Evolutionary conservation across 2,113 vertebrate genomes (phyloP), one percentile per base, ranked within the genome.

Genomic region (Chelonoidis abingdonii): DNA sequence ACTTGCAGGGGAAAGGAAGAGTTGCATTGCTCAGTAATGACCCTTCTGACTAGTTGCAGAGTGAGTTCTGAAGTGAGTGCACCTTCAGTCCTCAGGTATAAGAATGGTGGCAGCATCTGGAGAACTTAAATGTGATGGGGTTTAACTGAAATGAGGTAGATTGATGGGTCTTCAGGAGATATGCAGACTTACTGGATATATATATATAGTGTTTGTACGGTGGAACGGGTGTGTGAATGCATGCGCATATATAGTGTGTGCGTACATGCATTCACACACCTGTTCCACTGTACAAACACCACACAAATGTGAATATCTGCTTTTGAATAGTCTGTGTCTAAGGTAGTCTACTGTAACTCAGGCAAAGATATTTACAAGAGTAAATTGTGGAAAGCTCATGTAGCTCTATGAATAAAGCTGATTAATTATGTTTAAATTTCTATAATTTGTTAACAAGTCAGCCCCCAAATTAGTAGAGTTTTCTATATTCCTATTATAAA

Each of bases 361-460:
- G 96, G 94, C 87, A 94, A 97, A 97, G 86, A 98, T 97, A 98
- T 98, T 97, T 98, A 97, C 97, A 97, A 96, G 96, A 94, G 96
- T 97, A 98, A 98, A 98, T 97, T 97, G 96, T 97, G 89, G 89
- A 96, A 97, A 97, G 91, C 93, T 95, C 93, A 94, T 97, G 92
- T 98, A 98, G 95, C 96, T 97, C 96, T 97, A 95, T 95, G 91
- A 98, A 97, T 98, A 97, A 98, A 98, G 93, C 93, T 98, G 97
- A 98, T 98, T 98, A 98, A 97, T 98, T 98, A 97, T 97, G 95
- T 98, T 98, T 98, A 98, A 98, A 98, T 98, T 98, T 98, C 97
- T 98, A 97, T 97, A 98, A 98, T 98, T 95, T 97, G 95, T 98
- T 98, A 98, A 98, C 93, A 98, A 95, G 96, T 97, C 98, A 98